A percentile compares a stretch with the other conserved stretches of the same genome.
These are phyloP conservation scores for Mnemiopsis leidyi DNA, from an alignment of 37 sponge, comb jelly and placozoan genomes.

Conservation along the genomic window DNA sequence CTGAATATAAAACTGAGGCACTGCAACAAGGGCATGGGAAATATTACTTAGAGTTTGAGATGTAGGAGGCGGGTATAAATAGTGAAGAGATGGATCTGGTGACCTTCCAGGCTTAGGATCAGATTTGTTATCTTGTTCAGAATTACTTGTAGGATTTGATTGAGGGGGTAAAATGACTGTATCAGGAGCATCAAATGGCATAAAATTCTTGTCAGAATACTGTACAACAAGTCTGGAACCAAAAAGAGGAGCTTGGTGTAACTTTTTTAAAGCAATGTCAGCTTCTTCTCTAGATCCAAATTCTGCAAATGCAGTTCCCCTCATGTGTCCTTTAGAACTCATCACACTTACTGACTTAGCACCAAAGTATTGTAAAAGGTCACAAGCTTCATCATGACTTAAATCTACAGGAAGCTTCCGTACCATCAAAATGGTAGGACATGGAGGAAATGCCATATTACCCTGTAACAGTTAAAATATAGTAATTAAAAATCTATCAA, in stretches of 20 bases:
- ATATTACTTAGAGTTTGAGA: constrained; percentile 75
- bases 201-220: constrained; percentile 69
- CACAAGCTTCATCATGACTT: neutral
- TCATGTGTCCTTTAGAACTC: constrained; percentile 39
- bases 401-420: constrained; percentile 21
- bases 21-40: constrained; percentile 74
- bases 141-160: neutral
- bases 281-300: constrained; percentile 35
- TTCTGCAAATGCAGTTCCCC: constrained; percentile 49
- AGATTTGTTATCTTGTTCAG: neutral
- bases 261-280: constrained; percentile 74
- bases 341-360: constrained; percentile 57
- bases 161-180: neutral
- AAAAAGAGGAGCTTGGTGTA: constrained; percentile 92
- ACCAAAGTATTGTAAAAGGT: constrained; percentile 51
- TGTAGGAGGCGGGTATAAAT: constrained; percentile 78
- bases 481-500: too few species aligned
- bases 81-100: constrained; percentile 66
- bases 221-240: constrained; percentile 81
- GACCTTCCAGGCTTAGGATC: neutral
- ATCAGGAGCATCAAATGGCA: constrained; percentile 41
- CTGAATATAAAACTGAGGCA: constrained; percentile 81
- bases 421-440: constrained; percentile 18
- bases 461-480: neutral
- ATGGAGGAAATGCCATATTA: constrained; percentile 4